Conservation (phyloP, 2,113 vertebrate species). For the Copsychus sechellarum region DNA sequence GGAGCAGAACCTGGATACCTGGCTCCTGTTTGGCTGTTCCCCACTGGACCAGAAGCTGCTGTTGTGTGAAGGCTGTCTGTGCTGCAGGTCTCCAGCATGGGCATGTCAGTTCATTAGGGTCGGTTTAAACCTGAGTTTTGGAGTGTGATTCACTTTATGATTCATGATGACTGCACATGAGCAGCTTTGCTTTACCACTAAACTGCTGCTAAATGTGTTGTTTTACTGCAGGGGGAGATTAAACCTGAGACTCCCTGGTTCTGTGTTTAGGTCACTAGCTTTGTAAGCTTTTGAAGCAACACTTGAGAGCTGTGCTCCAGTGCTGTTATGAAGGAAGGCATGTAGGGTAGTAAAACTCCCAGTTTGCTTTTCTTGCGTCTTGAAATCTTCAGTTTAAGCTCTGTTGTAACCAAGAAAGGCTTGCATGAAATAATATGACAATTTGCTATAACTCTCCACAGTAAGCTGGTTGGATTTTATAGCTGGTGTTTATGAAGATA, state of each 20-base stretch:
- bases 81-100: background rate
- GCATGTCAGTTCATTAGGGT: background rate
- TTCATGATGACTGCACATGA: background rate
- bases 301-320: background rate
- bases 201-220: background rate
- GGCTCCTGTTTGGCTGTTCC: background rate
- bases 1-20: background rate
- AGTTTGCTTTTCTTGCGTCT: background rate
- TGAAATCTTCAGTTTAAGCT: background rate
- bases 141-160: background rate
- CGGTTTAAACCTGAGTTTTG: background rate
- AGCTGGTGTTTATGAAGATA: slow-evolving; percentile 17
- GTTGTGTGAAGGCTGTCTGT: background rate
- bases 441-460: background rate
- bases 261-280: background rate
- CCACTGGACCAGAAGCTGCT: background rate
- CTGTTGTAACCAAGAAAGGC: background rate
- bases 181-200: background rate
- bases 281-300: background rate
- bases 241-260: background rate
- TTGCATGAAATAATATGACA: background rate
- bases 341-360: background rate
- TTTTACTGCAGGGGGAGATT: background rate
- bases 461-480: slow-evolving; percentile 17
- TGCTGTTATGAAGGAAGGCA: background rate